Evolutionary conservation across 2,113 vertebrate species (phyloP).

Genomic region (Columba livia): DNA sequence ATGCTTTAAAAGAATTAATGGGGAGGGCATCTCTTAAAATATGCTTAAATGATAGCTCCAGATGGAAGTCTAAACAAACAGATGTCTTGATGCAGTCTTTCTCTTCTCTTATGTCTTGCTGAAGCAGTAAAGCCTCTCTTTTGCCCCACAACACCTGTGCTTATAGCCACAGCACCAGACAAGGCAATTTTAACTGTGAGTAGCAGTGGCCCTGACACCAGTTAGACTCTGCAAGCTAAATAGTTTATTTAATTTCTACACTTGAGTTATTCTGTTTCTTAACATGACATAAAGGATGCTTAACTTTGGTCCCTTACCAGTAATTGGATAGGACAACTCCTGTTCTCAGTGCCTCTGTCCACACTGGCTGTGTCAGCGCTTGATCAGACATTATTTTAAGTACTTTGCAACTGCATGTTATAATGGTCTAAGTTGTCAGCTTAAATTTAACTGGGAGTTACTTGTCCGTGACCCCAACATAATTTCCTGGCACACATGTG

Average conservation of each 20-base stretch:
- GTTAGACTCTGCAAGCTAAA: not conserved
- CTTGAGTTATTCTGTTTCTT: not conserved
- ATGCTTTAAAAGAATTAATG: not conserved
- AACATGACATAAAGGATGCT: not conserved
- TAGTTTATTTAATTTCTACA: not conserved
- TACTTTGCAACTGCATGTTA: not conserved
- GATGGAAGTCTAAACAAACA: not conserved
- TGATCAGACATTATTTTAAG: not conserved
- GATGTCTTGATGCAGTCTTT: not conserved
- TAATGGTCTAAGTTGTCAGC: fast-evolving
- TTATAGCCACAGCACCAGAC: not conserved
- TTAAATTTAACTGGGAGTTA: not conserved
- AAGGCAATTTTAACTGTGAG: not conserved
- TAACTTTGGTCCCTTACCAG: not conserved
- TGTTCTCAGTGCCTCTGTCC: not conserved
- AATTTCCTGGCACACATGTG: not conserved
- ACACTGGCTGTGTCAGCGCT: not conserved
- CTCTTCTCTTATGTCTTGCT: not conserved
- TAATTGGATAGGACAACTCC: not conserved
- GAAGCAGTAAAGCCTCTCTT: not conserved
- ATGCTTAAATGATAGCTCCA: not conserved
- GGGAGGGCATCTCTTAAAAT: not conserved
- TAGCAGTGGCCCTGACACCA: not conserved
- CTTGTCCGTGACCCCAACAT: not conserved
- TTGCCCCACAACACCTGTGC: not conserved